Evolutionary conservation across 2,888 invertebrate species (phyloP), one percentile per base, ranked within the genome.

Genomic region (Drosophila diplacantha): DNA sequence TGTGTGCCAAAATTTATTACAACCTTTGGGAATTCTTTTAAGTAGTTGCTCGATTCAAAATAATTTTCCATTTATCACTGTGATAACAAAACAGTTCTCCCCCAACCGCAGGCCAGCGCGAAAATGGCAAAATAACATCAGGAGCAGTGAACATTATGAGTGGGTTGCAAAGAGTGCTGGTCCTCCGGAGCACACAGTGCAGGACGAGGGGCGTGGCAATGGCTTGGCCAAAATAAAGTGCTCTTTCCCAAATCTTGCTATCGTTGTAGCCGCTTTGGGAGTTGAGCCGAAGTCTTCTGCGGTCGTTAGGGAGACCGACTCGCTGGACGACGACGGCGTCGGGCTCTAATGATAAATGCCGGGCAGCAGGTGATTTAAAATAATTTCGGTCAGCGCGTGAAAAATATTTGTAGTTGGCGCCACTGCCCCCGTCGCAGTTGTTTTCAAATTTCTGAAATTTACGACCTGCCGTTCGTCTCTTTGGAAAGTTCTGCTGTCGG

Each of bases 1-100:
- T 67, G 73, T 67, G 55, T 62, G 73, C 69, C 71, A 63, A 79
- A 86, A 86, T 86, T 86, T 86, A 86, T 85, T 86, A 81, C 81
- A 85, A 81, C 85, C 84, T 76, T 78, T 83, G 81, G 84, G 83
- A 84, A 83, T 85, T 81, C 83, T 70, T 84, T 85, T 81, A 84
- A 85, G 83, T 86, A 85, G 83, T 85, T 85, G 73, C 82, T 72
- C 79, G 84, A 75, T 80, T 81, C 74, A 74, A 83, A 85, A 85
- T 84, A 81, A 81, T 84, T 81, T 80, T 81, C 79, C 82, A 85
- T 85, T 85, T 85, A 85, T 85, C 85, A 83, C 77, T 73, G 74
- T 73, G 82, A 85, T 83, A 85, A 81, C 72, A 83, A 80, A 80
- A 79, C 83, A 80, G 74, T 77, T 75, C 70, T 69, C 73, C 72